Evolutionary conservation across 2,113 vertebrate species (phyloP), one percentile per base, ranked within the genome.

Genomic region (Macquaria australasica): DNA sequence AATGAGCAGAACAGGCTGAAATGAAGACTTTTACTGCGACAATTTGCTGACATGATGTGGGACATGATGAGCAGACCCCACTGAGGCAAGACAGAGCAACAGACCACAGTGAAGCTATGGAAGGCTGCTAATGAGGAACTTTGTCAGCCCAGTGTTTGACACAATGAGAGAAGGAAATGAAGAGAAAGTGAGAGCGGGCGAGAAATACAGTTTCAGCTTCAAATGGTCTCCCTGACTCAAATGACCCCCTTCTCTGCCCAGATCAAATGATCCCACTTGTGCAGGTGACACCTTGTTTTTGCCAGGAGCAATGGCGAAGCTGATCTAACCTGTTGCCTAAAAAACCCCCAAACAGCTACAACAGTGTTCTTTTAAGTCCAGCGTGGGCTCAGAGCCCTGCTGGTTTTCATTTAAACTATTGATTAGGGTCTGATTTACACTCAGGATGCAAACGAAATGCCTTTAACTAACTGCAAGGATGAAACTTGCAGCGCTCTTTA

Each of bases 41-140:
- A 84, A 80, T 88, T 82, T 87, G 67, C 79, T 74, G 84, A 67
- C 90, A 84, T 86, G 60, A 87, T 77, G 63, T 75, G 14, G 25
- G 69, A 86, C 69, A 82, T 58, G 71, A 87, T 69, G 77, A 81
- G 75, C 76, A 55, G 51, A 59, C 37, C 53, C 75, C 34, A 53
- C 28, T 64, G 78, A 86, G 81, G 37, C 50, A 41, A 82, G 85
- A 73, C 72, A 68, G 82, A 79, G 66, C 68, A 66, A 41, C 76
- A 53, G 78, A 48, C 60, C 34, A 67, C 81, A 63, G 64, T n/a
- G 67, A 84, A 50, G 69, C 75, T 79, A 25, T 0, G 39, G 28
- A 66, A 14, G 66, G 78, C 69, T 18, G 20, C 79, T 88, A 91
- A 92, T 90, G 82, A 91, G 88, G 73, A 71, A 76, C 68, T 84